A percentile compares a stretch with the other conserved stretches of the same genome.
Conservation (phyloP, 2,113 vertebrate species). For the Nannospalax galili region DNA sequence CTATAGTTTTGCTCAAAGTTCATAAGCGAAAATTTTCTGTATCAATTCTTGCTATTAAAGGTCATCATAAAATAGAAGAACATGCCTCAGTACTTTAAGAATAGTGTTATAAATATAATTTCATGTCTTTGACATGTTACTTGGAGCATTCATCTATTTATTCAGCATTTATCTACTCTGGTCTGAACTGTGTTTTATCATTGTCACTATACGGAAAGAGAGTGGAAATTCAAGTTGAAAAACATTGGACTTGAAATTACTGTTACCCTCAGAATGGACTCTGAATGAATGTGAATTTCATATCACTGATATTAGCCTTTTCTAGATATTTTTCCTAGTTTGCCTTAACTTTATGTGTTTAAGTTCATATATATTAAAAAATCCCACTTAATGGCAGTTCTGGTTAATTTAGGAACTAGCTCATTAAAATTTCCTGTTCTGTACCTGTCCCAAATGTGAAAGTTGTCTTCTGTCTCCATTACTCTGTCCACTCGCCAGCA, state of each 20-base stretch:
- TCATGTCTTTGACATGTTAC: conserved; percentile 43
- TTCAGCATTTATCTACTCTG: neutral
- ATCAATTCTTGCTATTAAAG: neutral
- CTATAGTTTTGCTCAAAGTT: conserved; percentile 10
- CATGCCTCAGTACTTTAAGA: neutral
- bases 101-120: neutral
- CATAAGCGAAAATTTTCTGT: neutral
- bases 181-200: neutral
- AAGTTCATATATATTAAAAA: neutral
- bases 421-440: conserved; percentile 29
- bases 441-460: conserved; percentile 41
- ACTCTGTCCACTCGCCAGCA: neutral
- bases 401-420: conserved; percentile 22
- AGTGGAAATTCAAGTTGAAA: neutral
- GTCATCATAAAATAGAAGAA: neutral
- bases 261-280: neutral
- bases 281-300: conserved; percentile 25
- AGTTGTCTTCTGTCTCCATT: conserved; percentile 18
- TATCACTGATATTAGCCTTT: neutral
- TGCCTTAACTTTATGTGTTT: neutral
- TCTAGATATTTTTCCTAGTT: neutral
- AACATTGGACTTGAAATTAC: neutral
- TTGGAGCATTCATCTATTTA: neutral
- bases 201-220: neutral
- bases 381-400: neutral